A percentile compares a stretch with the other conserved stretches of the same genome.
Evolutionary conservation across 2,113 vertebrate genomes (phyloP).

Genomic region (Gopherus evgoodei): DNA sequence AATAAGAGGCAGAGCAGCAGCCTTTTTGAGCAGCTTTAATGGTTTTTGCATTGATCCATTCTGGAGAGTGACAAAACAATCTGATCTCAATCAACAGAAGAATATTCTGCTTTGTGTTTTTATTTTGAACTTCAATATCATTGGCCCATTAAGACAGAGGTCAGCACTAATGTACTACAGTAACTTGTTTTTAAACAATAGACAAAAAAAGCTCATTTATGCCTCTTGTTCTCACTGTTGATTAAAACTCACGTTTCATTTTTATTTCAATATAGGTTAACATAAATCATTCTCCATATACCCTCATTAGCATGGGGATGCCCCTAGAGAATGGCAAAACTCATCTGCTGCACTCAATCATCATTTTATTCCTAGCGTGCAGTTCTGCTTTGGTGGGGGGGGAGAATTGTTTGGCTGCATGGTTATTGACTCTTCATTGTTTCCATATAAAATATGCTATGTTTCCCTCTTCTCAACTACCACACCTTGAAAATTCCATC

Average conservation of each 20-base stretch:
- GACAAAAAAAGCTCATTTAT: background rate
- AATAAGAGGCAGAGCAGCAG: conserved; percentile 26
- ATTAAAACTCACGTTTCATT: background rate
- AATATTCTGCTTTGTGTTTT: background rate
- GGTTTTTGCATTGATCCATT: conserved; percentile 29
- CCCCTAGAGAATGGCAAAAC: background rate
- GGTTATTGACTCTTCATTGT: background rate
- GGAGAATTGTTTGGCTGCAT: background rate
- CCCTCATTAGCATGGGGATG: background rate
- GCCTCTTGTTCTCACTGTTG: background rate
- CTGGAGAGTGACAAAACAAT: conserved; percentile 32
- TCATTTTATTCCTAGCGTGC: background rate
- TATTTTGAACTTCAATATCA: background rate
- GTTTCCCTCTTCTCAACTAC: background rate
- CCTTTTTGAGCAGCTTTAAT: conserved; percentile 41
- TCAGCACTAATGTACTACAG: background rate
- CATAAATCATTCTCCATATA: background rate
- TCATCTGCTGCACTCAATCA: background rate
- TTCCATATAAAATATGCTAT: background rate
- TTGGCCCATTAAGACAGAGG: background rate
- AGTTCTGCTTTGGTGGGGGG: background rate
- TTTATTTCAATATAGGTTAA: background rate
- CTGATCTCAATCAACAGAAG: background rate
- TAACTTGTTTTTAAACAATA: background rate
- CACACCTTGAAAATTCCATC: background rate